Percentiles rank a stretch among this genome's conserved stretches.
phyloP scores from a whole-genome alignment of 1,140 invertebrate genomes.

The Druon quercuslanigerum region DNA sequence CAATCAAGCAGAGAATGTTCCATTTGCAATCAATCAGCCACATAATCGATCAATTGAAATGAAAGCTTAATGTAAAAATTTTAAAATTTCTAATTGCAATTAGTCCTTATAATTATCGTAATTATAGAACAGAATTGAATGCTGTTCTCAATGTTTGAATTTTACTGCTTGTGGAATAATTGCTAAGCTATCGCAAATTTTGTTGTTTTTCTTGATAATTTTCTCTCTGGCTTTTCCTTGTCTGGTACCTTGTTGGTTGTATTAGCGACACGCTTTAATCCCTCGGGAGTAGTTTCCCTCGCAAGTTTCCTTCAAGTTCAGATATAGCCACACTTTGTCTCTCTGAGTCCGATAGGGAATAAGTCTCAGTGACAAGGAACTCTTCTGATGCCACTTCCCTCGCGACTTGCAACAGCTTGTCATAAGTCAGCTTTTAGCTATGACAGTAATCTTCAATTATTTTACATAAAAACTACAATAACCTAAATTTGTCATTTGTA shows the following conservation, averaged over 20 bases:
- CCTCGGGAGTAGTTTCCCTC: constrained; percentile 53
- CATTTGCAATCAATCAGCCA: too few species aligned
- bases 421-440: constrained; percentile 4
- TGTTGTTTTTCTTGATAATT: constrained; percentile 4
- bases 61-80: too few species aligned
- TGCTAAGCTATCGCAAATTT: too few species aligned
- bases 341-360: constrained; percentile 46
- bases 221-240: constrained; percentile 39
- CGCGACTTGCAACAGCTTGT: background rate
- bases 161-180: too few species aligned
- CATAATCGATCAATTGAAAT: too few species aligned
- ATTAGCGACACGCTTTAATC: constrained; percentile 47
- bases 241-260: constrained; percentile 32
- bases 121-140: too few species aligned
- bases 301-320: constrained; percentile 57
- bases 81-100: too few species aligned
- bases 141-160: too few species aligned
- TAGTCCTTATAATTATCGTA: too few species aligned
- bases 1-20: too few species aligned
- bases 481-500: too few species aligned
- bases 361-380: constrained; percentile 43
- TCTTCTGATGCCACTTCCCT: constrained; percentile 32
- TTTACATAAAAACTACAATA: too few species aligned
- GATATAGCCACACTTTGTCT: constrained; percentile 48
- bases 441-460: background rate